Percentiles rank a stretch among this genome's conserved stretches.
These are phyloP conservation scores for Caranx melampygus DNA, from an alignment of 2,113 vertebrate species.

Conservation along the genomic window DNA sequence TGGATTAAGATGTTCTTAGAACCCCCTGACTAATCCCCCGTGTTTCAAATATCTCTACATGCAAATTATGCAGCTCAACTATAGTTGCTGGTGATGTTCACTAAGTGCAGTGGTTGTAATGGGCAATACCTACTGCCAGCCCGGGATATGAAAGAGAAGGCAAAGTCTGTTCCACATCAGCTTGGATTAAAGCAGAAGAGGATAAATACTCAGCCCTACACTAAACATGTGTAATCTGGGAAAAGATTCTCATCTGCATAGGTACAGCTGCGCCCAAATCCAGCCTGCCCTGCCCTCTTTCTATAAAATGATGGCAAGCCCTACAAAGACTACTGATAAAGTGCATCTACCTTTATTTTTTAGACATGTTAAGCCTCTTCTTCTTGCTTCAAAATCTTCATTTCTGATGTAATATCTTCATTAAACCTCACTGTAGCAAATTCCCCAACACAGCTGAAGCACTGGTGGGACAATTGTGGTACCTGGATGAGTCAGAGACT, in stretches of 20 bases:
- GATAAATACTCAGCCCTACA: conserved; percentile 50
- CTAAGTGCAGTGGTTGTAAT: conserved; percentile 37
- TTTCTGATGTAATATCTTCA: neutral
- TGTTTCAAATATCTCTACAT: conserved; percentile 64
- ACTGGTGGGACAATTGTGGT: neutral
- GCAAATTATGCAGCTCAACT: conserved; percentile 49
- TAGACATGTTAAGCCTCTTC: neutral
- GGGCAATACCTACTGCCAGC: conserved; percentile 34
- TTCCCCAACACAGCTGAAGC: neutral
- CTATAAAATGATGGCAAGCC: neutral
- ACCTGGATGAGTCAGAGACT: conserved; percentile 36
- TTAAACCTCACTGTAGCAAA: neutral
- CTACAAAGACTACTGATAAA: neutral
- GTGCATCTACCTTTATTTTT: neutral
- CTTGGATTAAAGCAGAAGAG: conserved; percentile 49
- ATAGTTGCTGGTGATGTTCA: conserved; percentile 39
- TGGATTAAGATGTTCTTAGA: conserved; percentile 68
- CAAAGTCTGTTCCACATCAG: conserved; percentile 28
- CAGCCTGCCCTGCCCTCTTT: neutral
- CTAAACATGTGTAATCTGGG: conserved; percentile 65
- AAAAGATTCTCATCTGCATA: conserved; percentile 61
- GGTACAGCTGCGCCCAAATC: conserved; percentile 50
- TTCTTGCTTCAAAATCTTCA: neutral
- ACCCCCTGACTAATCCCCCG: conserved; percentile 65
- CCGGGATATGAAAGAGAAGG: conserved; percentile 2